Conservation (phyloP, 2,888 invertebrate genomes). For the Athalia cordata region DNA sequence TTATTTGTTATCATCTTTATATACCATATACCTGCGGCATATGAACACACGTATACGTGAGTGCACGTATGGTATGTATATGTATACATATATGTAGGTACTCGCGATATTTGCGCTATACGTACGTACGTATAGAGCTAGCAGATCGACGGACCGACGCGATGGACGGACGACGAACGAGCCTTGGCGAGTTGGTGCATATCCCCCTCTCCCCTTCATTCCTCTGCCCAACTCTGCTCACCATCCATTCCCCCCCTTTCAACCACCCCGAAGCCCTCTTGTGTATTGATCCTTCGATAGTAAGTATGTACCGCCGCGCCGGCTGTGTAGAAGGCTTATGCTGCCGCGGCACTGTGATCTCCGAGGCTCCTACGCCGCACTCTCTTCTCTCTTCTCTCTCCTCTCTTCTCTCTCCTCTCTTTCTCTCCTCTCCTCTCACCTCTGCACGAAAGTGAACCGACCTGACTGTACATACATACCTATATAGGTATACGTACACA, state of each 20-base stretch:
- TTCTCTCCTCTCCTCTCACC: not conserved
- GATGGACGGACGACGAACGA: slow-evolving; percentile 27
- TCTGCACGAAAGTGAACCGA: too few species aligned
- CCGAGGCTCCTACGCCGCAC: slow-evolving; percentile 49
- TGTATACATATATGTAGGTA: not conserved
- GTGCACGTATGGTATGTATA: not conserved
- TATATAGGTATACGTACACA: not conserved
- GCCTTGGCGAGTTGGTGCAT: slow-evolving; percentile 39
- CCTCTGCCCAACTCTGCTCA: not conserved
- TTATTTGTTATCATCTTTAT: too few species aligned
- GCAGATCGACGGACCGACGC: not conserved
- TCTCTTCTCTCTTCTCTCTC: slow-evolving; percentile 5
- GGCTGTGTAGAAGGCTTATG: slow-evolving; percentile 52
- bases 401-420: not conserved
- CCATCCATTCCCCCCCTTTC: slow-evolving; percentile 12
- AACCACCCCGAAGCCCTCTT: slow-evolving; percentile 41
- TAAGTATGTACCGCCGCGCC: slow-evolving; percentile 62
- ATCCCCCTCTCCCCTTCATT: slow-evolving; percentile 37
- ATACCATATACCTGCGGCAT: too few species aligned
- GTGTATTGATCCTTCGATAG: slow-evolving; percentile 68
- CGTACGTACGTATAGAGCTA: not conserved
- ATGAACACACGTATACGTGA: too few species aligned
- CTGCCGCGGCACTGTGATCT: slow-evolving; percentile 42
- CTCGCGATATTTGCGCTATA: slow-evolving; percentile 35
- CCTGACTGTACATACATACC: not conserved